Conservation (phyloP, 2,797 vertebrate genomes). For the Intellagama lesueurii region DNA sequence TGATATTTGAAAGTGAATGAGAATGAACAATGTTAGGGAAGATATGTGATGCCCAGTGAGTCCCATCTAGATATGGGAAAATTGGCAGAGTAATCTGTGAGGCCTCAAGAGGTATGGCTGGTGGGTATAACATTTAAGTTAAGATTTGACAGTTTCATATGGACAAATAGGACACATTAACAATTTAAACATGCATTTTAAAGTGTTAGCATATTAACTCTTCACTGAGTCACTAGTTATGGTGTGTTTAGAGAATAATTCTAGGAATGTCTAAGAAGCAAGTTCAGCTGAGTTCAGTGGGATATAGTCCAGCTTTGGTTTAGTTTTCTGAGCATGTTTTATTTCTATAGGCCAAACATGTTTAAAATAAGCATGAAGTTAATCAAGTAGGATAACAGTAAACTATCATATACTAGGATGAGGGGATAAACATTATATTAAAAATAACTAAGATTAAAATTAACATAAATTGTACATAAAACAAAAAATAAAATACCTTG, state of each 20-base stretch:
- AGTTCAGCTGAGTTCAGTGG: not conserved
- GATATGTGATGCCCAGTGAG: no score
- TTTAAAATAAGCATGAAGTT: not conserved
- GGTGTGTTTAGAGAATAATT: not conserved
- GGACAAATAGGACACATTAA: not conserved
- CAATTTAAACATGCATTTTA: not conserved
- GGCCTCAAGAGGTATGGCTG: no score
- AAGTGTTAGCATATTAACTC: not conserved
- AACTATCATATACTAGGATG: not conserved
- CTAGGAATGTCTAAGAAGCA: not conserved
- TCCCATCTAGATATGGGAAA: not conserved
- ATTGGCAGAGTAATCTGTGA: not conserved
- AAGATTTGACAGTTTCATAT: not conserved
- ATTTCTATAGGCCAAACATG: not conserved
- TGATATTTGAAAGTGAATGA: conserved; percentile 5
- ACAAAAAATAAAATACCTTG: not conserved
- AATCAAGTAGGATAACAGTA: not conserved
- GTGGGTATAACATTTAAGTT: not conserved
- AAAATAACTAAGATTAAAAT: not conserved
- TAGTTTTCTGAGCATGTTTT: not conserved
- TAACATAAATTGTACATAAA: not conserved
- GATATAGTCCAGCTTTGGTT: not conserved
- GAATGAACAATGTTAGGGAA: not conserved
- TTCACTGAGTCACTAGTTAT: not conserved
- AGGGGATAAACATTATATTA: not conserved